Base-by-base conservation (phyloP, 2,888 invertebrate species). In the Chaitophorus viminalis region DNA sequence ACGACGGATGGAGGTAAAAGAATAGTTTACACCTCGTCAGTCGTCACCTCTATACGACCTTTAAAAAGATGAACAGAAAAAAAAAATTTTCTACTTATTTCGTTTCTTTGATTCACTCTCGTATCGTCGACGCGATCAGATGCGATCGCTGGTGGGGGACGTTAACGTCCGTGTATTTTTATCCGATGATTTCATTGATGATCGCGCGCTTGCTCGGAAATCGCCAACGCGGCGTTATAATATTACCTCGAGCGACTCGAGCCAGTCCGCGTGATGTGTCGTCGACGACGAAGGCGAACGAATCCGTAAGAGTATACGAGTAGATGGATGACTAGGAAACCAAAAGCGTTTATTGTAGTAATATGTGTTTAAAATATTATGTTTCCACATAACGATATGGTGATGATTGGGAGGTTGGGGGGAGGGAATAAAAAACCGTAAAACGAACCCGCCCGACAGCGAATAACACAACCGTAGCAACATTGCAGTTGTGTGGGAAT, bases 11-110 rank as follows among this genome's bases (percentile, higher is more conserved):
- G 86, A 79, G n/a, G 68, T 78, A 31, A 68, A 85, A 78, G 65
- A 84, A 84, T 85, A 85, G 70, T 86, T 79, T 86, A 86, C 86
- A 79, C 78, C 78, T 86, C 72, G 25, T 39, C 29, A 25, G 72
- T 86, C 72, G 25, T 39, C 29, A 25, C 60, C 65, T 75, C 29
- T 36, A 21, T 60, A n/a, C 81, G 75, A 72, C 79, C 76, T 76
- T 77, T 85, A 68, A 36, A 68, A 36, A 60, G 36, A 60, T 6
- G 36, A 60, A 6, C 39, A 36, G 54, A 54, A 33, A 74, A 82
- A 36, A 54, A 82, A 33, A 82, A 74, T 74, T 31, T 46, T 70
- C 54, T 52, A 82, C 33, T 17, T 72, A 5, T 82, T 82, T 82
- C n/a, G 33, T 72, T 46, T 29, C 60, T 21, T 6, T 21, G 18